A percentile compares a stretch with the other conserved stretches of the same genome.
phyloP scores from a whole-genome alignment of 2,797 vertebrate genomes.

The Aythya fuligula region DNA sequence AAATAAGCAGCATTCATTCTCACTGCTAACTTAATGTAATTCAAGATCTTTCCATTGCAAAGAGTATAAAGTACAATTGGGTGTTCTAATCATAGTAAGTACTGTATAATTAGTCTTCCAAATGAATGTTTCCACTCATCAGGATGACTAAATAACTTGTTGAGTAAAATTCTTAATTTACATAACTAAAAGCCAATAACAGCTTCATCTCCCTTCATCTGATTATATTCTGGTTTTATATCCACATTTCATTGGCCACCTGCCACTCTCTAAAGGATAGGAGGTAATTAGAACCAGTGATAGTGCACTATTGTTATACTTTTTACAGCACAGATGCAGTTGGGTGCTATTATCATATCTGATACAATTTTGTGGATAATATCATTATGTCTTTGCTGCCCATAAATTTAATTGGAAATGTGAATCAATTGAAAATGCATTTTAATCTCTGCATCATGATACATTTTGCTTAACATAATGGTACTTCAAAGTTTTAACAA shows the following conservation, averaged over 20 bases:
- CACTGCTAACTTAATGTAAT: conserved; percentile 26
- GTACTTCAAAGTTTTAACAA: conserved; percentile 26
- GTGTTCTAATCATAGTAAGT: conserved; percentile 67
- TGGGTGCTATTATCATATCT: conserved; percentile 67
- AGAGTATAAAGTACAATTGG: conserved; percentile 13
- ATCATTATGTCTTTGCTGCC: conserved; percentile 43
- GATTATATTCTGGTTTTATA: conserved; percentile 74
- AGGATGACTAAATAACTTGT: conserved; percentile 78
- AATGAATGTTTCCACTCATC: conserved; percentile 76
- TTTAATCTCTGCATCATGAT: conserved; percentile 48
- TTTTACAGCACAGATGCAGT: conserved; percentile 70
- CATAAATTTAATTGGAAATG: conserved; percentile 68
- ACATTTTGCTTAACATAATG: conserved; percentile 33
- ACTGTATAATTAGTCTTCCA: conserved; percentile 75
- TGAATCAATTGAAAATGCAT: conserved; percentile 49
- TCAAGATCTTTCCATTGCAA: not conserved
- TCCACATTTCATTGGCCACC: conserved; percentile 64
- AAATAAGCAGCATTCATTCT: conserved; percentile 34
- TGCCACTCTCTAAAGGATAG: conserved; percentile 71
- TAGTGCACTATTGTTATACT: conserved; percentile 43
- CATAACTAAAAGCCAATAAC: conserved; percentile 76
- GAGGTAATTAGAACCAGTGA: conserved; percentile 71
- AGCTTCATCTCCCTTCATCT: conserved; percentile 71
- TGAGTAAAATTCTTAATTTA: conserved; percentile 75
- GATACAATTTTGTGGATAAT: conserved; percentile 54